Base-by-base conservation (phyloP, 1,140 invertebrate species). In the Ceratina japonica region DNA sequence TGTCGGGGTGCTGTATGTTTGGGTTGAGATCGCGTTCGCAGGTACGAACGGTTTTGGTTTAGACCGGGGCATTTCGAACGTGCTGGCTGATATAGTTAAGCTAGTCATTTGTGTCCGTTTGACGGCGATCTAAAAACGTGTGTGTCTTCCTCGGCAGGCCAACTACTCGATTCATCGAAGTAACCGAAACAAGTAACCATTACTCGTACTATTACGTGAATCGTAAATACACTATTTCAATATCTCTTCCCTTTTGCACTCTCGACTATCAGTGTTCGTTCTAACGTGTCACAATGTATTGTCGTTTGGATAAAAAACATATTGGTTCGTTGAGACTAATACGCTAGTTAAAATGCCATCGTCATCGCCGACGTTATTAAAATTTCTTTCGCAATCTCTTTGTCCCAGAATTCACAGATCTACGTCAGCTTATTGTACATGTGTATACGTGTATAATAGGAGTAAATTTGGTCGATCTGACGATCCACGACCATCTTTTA, bases 31-130 rank as follows among this genome's bases (percentile, higher is more conserved):
- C 61, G 89, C 82, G 80, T 82, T 89, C 81, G 86, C 86, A 15
- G 88, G 83, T 79, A 87, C 88, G 66, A 90, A 91, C 71, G 89
- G 87, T 82, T 89, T 92, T 59, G 91, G 77, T 82, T 88, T 87
- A 82, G 91, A 92, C 78, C 91, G 86, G 80, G 91, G 89, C 91
- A 92, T 92, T 73, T 89, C 88, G 86, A 85, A 82, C 75, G 74
- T 82, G 81, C 81, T 88, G 71, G 71, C 81, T 69, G 80, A 68
- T 79, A 84, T 54, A 31, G 80, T 88, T 85, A 86, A 82, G 79
- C 86, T 89, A 82, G 74, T 85, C 87, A 90, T 90, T 88, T 86
- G 87, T 86, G 79, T 75, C 85, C 85, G 80, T 86, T 74, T 77
- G 70, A 81, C 68, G 66, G 15, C 18, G 22, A 73, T 56, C 20